These are phyloP conservation scores for Diachasma alloeum DNA, from an alignment of 1,140 invertebrate species.

Conservation along the genomic window DNA sequence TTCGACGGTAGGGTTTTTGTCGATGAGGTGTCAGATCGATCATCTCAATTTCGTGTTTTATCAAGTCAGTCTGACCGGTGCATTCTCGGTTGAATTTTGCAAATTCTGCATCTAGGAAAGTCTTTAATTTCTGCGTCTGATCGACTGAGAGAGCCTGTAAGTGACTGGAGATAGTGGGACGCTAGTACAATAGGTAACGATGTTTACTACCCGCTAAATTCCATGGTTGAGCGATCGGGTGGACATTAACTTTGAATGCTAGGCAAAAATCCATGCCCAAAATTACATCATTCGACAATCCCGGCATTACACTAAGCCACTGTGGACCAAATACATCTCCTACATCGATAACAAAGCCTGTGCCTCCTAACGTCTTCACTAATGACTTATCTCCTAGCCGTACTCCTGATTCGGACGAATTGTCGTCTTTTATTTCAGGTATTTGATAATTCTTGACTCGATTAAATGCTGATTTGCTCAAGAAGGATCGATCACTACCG, in stretches of 20 bases:
- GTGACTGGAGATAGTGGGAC: not conserved
- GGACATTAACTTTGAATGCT: not conserved
- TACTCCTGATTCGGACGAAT: too few relatives aligned
- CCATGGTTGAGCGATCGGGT: constrained; percentile 1
- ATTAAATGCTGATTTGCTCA: not conserved
- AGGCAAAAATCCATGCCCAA: constrained; percentile 12
- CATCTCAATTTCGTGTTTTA: constrained; percentile 21
- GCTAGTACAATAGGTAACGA: not conserved
- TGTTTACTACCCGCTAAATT: not conserved
- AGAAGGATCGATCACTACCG: not conserved
- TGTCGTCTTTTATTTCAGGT: not conserved
- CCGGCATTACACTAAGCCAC: too few relatives aligned
- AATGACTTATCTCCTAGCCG: not conserved
- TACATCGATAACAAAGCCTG: constrained; percentile 9
- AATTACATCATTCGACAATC: constrained; percentile 3
- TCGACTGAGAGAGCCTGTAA: not conserved
- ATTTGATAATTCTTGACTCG: not conserved
- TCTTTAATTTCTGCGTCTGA: not conserved
- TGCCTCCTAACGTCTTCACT: constrained; percentile 1
- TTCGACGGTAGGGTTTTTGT: constrained; percentile 25
- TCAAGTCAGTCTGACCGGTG: constrained; percentile 10
- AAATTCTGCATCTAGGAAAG: constrained; percentile 7
- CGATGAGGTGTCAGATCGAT: constrained; percentile 11
- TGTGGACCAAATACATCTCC: constrained; percentile 6
- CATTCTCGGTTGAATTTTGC: constrained; percentile 13